Percentiles rank a stretch among this genome's conserved stretches.
These are phyloP conservation scores for Oxygymnocypris stewartii DNA, from an alignment of 2,113 vertebrate species.

Conservation along the genomic window DNA sequence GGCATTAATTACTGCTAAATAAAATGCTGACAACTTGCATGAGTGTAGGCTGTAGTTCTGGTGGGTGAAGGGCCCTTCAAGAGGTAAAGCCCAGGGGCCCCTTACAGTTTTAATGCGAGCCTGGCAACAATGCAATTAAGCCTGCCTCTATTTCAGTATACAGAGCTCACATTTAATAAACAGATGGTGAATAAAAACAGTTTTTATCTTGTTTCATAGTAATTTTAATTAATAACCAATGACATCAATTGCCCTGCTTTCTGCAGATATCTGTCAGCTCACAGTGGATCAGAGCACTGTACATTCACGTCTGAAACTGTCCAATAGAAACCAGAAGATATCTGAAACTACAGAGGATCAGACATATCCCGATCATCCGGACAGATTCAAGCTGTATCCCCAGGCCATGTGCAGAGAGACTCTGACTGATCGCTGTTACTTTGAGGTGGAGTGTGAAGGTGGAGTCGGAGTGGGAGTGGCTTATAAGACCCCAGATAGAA, in stretches of 20 bases:
- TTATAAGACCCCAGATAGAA: constrained; percentile 19
- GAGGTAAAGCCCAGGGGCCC: no score
- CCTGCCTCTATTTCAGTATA: no score
- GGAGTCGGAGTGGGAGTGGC: background rate
- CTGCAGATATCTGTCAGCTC: constrained; percentile 6
- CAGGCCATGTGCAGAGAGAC: constrained; percentile 7
- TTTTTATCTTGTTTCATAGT: no score
- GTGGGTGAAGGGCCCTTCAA: no score
- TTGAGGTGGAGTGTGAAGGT: constrained; percentile 25
- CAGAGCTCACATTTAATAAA: no score
- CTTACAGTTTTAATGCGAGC: no score
- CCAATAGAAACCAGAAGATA: background rate
- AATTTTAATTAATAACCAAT: no score
- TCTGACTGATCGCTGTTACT: constrained; percentile 17
- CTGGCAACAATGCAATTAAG: no score
- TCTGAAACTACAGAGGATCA: background rate
- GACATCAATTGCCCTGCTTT: background rate
- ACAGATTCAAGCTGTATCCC: constrained; percentile 18
- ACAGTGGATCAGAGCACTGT: constrained; percentile 29
- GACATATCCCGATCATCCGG: constrained; percentile 21
- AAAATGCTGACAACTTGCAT: no score
- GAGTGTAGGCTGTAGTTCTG: no score
- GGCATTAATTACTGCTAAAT: no score
- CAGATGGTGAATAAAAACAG: no score
- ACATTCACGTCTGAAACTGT: background rate